phyloP scores from a whole-genome alignment of 2,113 vertebrate genomes.

The Hippocampus abdominalis region DNA sequence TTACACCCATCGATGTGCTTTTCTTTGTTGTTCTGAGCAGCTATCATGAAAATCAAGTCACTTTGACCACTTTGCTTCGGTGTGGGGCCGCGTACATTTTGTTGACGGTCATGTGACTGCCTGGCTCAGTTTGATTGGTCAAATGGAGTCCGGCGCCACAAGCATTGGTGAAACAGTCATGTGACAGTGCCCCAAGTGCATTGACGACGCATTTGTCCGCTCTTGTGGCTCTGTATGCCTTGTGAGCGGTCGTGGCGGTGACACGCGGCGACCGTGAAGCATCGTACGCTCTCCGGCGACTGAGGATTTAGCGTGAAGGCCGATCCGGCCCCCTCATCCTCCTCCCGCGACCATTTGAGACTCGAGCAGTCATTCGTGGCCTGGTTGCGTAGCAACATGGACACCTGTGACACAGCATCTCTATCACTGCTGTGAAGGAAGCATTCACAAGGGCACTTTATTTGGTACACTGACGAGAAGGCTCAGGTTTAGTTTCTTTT shows the following conservation, averaged over 20 bases:
- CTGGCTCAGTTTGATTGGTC: no score
- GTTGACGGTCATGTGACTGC: no score
- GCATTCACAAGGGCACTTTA: neutral
- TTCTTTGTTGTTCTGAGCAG: no score
- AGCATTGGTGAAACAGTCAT: no score
- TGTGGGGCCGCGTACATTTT: no score
- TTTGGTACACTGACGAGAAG: no score
- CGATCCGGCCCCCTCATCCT: neutral
- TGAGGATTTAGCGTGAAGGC: neutral
- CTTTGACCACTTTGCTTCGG: no score
- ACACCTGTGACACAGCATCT: slow-evolving; percentile 44
- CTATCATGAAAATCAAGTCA: no score
- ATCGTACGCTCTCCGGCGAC: neutral
- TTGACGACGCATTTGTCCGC: neutral
- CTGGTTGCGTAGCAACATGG: slow-evolving; percentile 43
- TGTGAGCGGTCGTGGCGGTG: neutral
- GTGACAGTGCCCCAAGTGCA: no score
- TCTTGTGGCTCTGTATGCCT: neutral
- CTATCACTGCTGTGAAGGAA: neutral
- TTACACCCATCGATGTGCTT: no score
- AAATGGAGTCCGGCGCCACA: no score
- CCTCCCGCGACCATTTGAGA: slow-evolving; percentile 21
- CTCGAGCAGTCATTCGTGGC: slow-evolving; percentile 17
- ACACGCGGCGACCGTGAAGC: neutral
- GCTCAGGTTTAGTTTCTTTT: no score